Conservation (phyloP, 2,888 invertebrate genomes). For the Scaeva pyrastri region DNA sequence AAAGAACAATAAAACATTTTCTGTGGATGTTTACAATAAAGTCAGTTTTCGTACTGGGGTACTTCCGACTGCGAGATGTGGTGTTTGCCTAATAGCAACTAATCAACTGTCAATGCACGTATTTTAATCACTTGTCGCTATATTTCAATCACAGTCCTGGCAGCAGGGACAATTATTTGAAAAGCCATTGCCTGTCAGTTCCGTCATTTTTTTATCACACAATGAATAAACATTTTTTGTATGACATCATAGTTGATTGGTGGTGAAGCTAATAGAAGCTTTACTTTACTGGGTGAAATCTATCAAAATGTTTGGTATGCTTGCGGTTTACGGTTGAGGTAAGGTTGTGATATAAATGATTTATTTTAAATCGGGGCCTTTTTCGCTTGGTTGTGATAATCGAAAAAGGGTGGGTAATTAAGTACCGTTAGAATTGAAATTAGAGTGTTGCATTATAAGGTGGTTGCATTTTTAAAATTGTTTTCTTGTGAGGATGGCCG, state of each 20-base stretch:
- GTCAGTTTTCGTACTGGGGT: constrained; percentile 17
- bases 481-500: too few species aligned
- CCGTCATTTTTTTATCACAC: constrained; percentile 24
- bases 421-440: too few species aligned
- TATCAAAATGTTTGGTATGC: constrained; percentile 43
- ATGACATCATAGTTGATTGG: constrained; percentile 27
- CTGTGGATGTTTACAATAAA: constrained; percentile 51
- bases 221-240: constrained; percentile 31
- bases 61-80: constrained; percentile 50
- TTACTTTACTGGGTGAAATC: constrained; percentile 48
- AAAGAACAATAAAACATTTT: constrained; percentile 52
- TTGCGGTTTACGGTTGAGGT: constrained; percentile 36
- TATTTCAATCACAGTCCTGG: constrained; percentile 77
- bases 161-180: constrained; percentile 48
- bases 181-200: constrained; percentile 17
- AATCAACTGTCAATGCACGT: constrained; percentile 78
- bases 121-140: constrained; percentile 78
- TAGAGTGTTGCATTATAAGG: too few species aligned
- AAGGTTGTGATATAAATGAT: not conserved
- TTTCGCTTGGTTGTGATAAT: not conserved
- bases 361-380: not conserved
- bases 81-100: constrained; percentile 77
- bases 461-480: too few species aligned
- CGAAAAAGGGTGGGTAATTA: not conserved
- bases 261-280: constrained; percentile 60